phyloP scores from a whole-genome alignment of 2,888 invertebrate species.

The Cheilosia variabilis region DNA sequence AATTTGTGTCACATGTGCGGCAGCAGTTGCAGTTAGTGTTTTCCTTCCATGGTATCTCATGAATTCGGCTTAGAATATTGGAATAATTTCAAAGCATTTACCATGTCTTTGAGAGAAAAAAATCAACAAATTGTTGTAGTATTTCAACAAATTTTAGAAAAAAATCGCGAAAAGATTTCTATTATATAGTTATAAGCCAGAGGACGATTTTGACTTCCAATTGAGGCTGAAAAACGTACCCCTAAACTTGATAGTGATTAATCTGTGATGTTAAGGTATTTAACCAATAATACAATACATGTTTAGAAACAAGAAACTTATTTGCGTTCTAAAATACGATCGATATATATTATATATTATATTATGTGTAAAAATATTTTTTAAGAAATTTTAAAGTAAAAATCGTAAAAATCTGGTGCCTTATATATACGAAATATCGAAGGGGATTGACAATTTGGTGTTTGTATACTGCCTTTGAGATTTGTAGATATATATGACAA shows the following conservation, averaged over 20 bases:
- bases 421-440: constrained; percentile 34
- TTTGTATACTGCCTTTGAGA: constrained; percentile 25
- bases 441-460: constrained; percentile 9
- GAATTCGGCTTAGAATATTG: constrained; percentile 77
- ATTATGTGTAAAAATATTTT: constrained; percentile 22
- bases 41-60: constrained; percentile 83
- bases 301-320: constrained; percentile 11
- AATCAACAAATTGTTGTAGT: background rate
- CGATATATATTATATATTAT: background rate
- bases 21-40: constrained; percentile 82
- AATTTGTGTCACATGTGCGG: constrained; percentile 82
- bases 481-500: constrained; percentile 15
- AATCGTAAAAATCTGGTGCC: constrained; percentile 44
- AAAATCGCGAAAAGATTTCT: constrained; percentile 5
- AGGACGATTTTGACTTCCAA: constrained; percentile 42
- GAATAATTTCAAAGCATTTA: background rate
- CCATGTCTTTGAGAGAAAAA: background rate
- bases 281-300: constrained; percentile 36
- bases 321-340: constrained; percentile 5
- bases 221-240: constrained; percentile 26
- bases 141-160: background rate
- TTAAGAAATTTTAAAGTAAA: constrained; percentile 14
- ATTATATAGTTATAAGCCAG: constrained; percentile 24
- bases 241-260: constrained; percentile 65
- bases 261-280: constrained; percentile 73